Percentiles rank a stretch among this genome's conserved stretches.
Evolutionary conservation across 1,140 invertebrate species (phyloP).

Genomic region (Drosophila elegans): DNA sequence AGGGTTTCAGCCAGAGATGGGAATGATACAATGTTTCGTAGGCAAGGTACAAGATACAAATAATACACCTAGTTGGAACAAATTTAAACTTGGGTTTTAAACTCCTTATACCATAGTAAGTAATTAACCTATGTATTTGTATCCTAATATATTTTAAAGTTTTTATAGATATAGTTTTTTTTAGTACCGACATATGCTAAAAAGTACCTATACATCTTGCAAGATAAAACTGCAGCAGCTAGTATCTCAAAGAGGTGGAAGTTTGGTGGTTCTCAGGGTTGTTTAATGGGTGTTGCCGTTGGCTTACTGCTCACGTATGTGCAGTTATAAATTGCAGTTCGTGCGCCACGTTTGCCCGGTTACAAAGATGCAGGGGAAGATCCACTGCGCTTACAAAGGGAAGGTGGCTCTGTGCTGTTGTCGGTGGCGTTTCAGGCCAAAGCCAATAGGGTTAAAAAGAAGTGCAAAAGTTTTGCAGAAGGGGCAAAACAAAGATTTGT

Average conservation of each 20-base stretch:
- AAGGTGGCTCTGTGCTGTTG: constrained; percentile 12
- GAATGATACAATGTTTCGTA: constrained; percentile 1
- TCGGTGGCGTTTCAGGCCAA: constrained; percentile 25
- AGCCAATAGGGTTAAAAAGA: constrained; percentile 1
- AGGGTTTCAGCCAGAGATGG: constrained; percentile 23
- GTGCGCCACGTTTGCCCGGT: constrained; percentile 61
- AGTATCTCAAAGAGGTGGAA: background rate
- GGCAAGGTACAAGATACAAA: background rate
- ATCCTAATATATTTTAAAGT: too few species aligned
- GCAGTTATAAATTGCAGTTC: constrained; percentile 81
- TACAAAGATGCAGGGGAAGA: constrained; percentile 30
- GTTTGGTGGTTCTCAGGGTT: background rate
- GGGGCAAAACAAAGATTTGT: constrained; percentile 43
- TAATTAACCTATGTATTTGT: too few species aligned
- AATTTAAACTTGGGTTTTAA: too few species aligned
- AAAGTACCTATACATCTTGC: background rate
- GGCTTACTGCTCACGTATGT: constrained; percentile 68
- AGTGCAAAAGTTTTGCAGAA: constrained; percentile 24
- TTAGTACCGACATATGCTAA: background rate
- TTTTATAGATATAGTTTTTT: too few species aligned
- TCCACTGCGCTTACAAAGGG: constrained; percentile 7
- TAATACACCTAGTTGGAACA: too few species aligned
- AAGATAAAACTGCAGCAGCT: background rate
- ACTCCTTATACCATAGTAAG: too few species aligned
- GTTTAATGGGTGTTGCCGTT: constrained; percentile 19